Evolutionary conservation across 2,888 invertebrate species (phyloP).

Genomic region (Petrolisthes manimaculis): DNA sequence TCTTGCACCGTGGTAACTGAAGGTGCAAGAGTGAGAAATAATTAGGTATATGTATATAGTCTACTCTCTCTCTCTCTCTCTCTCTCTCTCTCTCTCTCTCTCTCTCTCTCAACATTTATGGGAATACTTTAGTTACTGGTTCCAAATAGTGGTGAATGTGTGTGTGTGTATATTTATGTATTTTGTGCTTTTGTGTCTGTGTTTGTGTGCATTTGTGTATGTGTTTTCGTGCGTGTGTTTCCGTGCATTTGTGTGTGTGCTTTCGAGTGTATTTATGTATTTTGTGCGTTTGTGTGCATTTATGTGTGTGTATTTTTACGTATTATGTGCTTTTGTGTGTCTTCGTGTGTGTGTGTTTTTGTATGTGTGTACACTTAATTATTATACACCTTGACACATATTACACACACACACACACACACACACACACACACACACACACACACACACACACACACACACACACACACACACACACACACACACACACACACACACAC

Average conservation of each 20-base stretch:
- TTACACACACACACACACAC: neutral
- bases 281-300: neutral
- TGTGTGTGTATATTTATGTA: neutral
- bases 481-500: neutral
- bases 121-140: too few species aligned
- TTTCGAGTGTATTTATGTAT: neutral
- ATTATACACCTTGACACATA: neutral
- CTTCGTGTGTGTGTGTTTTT: neutral
- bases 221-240: neutral
- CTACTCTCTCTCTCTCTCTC: neutral
- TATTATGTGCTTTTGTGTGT: neutral
- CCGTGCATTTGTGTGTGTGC: neutral
- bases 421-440: too few species aligned
- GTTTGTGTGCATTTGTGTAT: neutral
- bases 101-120: neutral
- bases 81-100: too few species aligned
- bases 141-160: neutral
- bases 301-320: neutral
- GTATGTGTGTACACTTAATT: conserved; percentile 10
- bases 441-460: too few species aligned
- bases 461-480: too few species aligned
- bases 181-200: neutral
- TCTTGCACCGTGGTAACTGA: neutral
- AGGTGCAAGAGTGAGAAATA: neutral
- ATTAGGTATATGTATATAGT: neutral